These are phyloP conservation scores for Cricetomys ansorgei DNA, from an alignment of 2,113 vertebrate genomes.

Conservation along the genomic window DNA sequence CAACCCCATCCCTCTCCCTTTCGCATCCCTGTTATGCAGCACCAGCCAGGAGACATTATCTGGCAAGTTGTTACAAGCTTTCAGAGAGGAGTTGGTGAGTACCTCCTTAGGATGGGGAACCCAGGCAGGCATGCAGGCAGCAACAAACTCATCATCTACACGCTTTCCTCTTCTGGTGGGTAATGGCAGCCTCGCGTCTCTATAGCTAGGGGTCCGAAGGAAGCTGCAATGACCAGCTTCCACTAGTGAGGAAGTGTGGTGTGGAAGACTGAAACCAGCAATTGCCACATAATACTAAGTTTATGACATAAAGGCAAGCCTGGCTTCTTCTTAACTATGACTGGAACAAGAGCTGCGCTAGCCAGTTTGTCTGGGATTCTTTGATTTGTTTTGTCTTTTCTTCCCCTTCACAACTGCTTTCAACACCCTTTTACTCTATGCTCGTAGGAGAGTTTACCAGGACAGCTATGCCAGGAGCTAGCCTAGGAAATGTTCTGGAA, in stretches of 20 bases:
- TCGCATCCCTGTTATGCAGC: neutral
- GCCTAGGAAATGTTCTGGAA: neutral
- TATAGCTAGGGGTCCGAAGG: rapidly evolving
- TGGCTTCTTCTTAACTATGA: rapidly evolving
- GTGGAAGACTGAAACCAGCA: rapidly evolving
- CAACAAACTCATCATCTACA: neutral
- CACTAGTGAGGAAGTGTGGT: rapidly evolving
- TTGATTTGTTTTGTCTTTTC: too few species aligned
- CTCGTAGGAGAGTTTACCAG: neutral
- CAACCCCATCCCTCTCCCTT: too few species aligned
- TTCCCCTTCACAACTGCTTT: too few species aligned
- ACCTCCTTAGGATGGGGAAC: neutral
- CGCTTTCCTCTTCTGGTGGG: too few species aligned
- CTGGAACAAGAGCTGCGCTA: rapidly evolving
- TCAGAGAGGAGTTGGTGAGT: neutral
- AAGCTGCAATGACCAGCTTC: rapidly evolving
- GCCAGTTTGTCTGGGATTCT: neutral
- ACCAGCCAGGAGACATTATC: neutral
- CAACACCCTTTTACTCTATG: rapidly evolving
- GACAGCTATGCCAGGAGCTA: neutral
- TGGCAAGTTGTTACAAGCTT: neutral
- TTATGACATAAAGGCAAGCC: neutral
- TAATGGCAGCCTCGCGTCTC: rapidly evolving
- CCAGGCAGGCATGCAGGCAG: too few species aligned
- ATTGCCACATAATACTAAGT: rapidly evolving